Base-by-base conservation (phyloP, 2,888 invertebrate genomes). In the Formica aserva region DNA sequence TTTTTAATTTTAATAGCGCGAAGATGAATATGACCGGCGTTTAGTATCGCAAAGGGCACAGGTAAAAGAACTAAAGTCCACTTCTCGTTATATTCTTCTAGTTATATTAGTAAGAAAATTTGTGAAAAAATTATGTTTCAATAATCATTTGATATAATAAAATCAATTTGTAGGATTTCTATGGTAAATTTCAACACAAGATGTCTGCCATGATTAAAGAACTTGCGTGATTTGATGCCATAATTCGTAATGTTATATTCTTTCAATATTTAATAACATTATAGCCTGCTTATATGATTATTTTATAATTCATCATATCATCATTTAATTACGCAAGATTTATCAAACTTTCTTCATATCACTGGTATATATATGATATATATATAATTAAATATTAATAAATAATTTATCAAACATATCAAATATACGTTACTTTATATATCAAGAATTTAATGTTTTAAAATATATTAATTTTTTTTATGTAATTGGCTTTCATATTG, bases 21-120 rank as follows among this genome's bases (percentile, higher is more conserved):
- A 29, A 22, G 15, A 9, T n/a, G n/a, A 41, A 6, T 18, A 71
- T 41, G 71, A 60, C 57, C 65, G 75, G 52, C 65, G 78, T 72
- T 66, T 77, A 76, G 82, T 69, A 67, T 65, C 75, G 60, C 57
- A 80, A 80, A 80, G 74, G 78, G 78, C 78, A 80, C 35, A 41
- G 26, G 45, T 78, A 78, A 78, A 60, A 78, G 22, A 55, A 35
- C 13, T 11, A 45, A 78, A 78, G 26, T 45, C 13, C 13, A 45
- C 4, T 22, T 57, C 1, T 18, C 15, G 22, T 45, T 38, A 15
- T 26, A 1, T 22, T 9, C 57, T 57, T 45, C 22, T 9, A 35
- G 0, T 35, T 69, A 55, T 65, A 55, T 55, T 41, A 41, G n/a
- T 29, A 6, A 18, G 5, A 15, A 55, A 22, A 55, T 55, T 15